phyloP scores from a whole-genome alignment of 2,113 vertebrate species.

The Coturnix japonica region DNA sequence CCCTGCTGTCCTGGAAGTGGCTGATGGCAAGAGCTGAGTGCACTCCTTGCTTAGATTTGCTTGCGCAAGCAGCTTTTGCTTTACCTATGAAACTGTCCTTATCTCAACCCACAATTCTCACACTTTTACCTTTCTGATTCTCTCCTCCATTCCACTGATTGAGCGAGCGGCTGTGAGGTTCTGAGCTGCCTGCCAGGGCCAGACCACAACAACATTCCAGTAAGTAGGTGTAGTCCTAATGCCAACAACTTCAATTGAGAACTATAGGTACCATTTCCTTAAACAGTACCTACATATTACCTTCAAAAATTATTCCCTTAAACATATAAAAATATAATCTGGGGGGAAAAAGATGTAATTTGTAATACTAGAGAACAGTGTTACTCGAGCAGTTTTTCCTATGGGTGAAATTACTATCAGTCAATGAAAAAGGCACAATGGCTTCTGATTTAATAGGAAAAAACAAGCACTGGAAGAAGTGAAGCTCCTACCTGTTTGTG shows the following conservation, averaged over 20 bases:
- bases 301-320: neutral
- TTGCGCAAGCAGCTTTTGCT: neutral
- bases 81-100: neutral
- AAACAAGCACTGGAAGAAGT: too few species aligned
- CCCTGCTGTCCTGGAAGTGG: neutral
- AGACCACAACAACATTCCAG: neutral
- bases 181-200: neutral
- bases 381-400: neutral
- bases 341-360: neutral
- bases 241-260: neutral
- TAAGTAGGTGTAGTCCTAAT: neutral
- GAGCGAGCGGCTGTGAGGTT: neutral
- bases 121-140: neutral
- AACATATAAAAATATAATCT: neutral
- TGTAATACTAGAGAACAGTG: neutral
- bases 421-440: neutral
- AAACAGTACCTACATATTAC: neutral
- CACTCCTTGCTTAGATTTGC: neutral
- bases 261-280: neutral
- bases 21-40: neutral
- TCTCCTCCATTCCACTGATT: neutral
- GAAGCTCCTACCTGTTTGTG: slow-evolving; percentile 89
- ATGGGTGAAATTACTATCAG: neutral
- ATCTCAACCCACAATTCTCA: neutral
- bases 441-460: neutral